Base-by-base conservation (phyloP, 2,113 vertebrate genomes). In the Chamaetylas fuelleborni region DNA sequence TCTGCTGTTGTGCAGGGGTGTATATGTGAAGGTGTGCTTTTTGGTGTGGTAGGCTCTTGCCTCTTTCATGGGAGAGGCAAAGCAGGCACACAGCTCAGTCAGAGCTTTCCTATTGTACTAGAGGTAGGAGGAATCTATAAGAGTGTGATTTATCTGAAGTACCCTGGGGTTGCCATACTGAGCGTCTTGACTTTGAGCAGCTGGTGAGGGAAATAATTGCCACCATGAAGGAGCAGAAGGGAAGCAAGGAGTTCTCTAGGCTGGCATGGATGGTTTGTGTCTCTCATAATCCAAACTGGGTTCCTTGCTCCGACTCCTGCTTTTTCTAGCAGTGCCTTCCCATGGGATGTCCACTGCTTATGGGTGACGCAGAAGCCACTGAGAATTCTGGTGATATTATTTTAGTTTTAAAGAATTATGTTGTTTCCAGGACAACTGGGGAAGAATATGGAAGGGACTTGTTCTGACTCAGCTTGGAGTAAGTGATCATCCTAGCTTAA, bases 291-390 rank as follows among this genome's bases (percentile, higher is more conserved):
- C 14, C 47, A 43, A 5, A 51, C 10, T 22, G 25, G 5, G 10
- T 40, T 81, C n/a, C 45, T 88, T 48, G 38, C 40, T 64, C 24
- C 0, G 0, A 65, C 54, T 54, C 62, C 8, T 57, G 6, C 20
- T 66, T 77, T 82, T 86, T 54, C 42, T 86, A 19, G 54, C 1
- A 3, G 7, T 78, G 36, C 20, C 31, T 78, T 58, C 38, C 56
- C 0, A 1, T 47, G 40, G 62, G 50, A 24, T 94, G 45, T 51
- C 25, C 0, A 0, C 22, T 31, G 47, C 29, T 87, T 2, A 19
- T 48, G n/a, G 65, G 42, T 0, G 1, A 23, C 62, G 28, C 2
- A 1, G 69, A 87, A 77, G 51, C 61, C 1, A 1, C 57, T 42
- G 36, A 90, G 79, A 60, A 15, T 88, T 87, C 48, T 86, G 42